Conservation (phyloP, 1,140 invertebrate genomes). For the Pseudomyrmex cubaensis region DNA sequence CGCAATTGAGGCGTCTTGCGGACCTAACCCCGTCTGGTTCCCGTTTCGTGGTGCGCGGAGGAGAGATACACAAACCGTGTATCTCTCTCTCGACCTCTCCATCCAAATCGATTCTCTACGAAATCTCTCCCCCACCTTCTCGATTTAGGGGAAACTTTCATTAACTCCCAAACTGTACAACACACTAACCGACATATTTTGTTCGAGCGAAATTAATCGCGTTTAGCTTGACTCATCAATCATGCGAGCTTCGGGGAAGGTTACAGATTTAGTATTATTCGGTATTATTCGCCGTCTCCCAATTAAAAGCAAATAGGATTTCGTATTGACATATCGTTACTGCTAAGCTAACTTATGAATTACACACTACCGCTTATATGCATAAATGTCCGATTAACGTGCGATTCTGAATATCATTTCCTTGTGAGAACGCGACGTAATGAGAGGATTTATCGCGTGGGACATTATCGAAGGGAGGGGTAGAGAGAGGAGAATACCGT, state of each 20-base stretch:
- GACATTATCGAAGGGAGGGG: background rate
- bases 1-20: constrained; percentile 76
- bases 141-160: constrained; percentile 27
- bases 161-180: constrained; percentile 16
- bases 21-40: constrained; percentile 48
- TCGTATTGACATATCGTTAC: background rate
- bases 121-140: constrained; percentile 6
- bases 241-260: no score
- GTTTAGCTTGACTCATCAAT: background rate
- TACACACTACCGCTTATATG: background rate
- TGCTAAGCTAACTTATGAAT: constrained; percentile 1
- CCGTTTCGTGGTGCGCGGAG: constrained; percentile 58
- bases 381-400: background rate
- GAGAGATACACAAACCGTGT: constrained; percentile 45
- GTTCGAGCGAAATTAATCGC: background rate
- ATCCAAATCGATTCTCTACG: constrained; percentile 42
- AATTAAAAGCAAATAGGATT: background rate
- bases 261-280: background rate
- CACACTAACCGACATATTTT: background rate
- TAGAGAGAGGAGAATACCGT: background rate
- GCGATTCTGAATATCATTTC: constrained; percentile 1
- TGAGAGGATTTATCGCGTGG: constrained; percentile 13
- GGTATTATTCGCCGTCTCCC: background rate
- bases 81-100: constrained; percentile 53
- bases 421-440: background rate